Evolutionary conservation across 1,140 invertebrate species (phyloP).

Genomic region (Zelostemma sp.): DNA sequence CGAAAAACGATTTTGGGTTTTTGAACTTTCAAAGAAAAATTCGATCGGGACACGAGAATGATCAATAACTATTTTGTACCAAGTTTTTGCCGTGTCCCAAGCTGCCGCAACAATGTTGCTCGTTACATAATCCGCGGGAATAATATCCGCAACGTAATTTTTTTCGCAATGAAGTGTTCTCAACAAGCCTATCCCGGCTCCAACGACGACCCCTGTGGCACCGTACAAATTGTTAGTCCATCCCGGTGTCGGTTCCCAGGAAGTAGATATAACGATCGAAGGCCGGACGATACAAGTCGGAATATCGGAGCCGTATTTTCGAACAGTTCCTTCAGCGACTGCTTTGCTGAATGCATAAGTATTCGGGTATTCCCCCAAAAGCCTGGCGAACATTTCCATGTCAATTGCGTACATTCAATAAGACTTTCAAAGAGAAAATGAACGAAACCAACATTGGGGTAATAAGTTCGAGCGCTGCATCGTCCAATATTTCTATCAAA

Average conservation of each 20-base stretch:
- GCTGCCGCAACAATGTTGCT: too few relatives aligned
- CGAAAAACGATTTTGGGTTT: too few relatives aligned
- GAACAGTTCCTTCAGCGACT: slow-evolving; percentile 81
- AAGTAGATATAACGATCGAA: slow-evolving; percentile 82
- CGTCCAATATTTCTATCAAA: slow-evolving; percentile 62
- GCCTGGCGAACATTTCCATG: slow-evolving; percentile 62
- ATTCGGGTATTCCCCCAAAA: slow-evolving; percentile 84
- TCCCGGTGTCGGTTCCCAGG: slow-evolving; percentile 77
- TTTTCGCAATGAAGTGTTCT: slow-evolving; percentile 77
- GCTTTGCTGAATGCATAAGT: slow-evolving; percentile 90
- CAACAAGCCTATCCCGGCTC: slow-evolving; percentile 81
- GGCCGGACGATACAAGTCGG: slow-evolving; percentile 82
- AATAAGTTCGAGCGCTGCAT: slow-evolving; percentile 57
- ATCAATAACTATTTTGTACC: too few relatives aligned
- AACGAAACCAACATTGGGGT: slow-evolving; percentile 63
- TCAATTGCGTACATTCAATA: too few relatives aligned
- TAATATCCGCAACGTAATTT: slow-evolving; percentile 74
- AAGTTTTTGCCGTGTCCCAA: too few relatives aligned
- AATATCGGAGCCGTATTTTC: slow-evolving; percentile 75
- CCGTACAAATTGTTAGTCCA: slow-evolving; percentile 83
- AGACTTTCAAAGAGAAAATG: not conserved
- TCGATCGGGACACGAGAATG: too few relatives aligned
- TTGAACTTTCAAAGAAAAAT: too few relatives aligned
- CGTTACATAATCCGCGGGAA: too few relatives aligned
- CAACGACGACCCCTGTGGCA: slow-evolving; percentile 66